These are phyloP conservation scores for Leptopilina myrica DNA, from an alignment of 2,888 invertebrate genomes.

Conservation along the genomic window DNA sequence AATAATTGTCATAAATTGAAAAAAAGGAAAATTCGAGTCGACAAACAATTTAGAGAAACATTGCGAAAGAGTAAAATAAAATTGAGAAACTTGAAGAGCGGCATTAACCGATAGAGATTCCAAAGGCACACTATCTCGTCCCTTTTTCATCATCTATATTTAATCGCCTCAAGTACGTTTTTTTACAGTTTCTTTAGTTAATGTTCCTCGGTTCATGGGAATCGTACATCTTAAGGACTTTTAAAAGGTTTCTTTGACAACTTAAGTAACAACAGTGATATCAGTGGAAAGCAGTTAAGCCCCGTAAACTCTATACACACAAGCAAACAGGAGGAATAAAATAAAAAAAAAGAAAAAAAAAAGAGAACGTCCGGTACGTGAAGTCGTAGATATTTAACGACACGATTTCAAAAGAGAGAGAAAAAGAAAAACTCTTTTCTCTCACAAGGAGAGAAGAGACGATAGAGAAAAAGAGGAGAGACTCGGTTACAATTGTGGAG, in stretches of 20 bases:
- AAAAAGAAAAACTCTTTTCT: no score
- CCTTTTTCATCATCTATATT: slow-evolving; percentile 7
- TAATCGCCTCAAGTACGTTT: not conserved
- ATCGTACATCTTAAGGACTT: slow-evolving; percentile 23
- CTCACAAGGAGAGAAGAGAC: no score
- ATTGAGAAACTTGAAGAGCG: not conserved
- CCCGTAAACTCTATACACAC: slow-evolving; percentile 25
- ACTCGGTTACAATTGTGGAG: slow-evolving; percentile 49
- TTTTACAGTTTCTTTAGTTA: slow-evolving; percentile 20
- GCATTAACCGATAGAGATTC: not conserved
- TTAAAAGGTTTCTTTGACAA: slow-evolving; percentile 37
- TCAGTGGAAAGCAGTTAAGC: slow-evolving; percentile 37
- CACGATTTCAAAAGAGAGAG: slow-evolving; percentile 37
- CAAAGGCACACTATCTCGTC: not conserved
- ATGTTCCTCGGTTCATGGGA: not conserved
- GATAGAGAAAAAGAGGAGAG: slow-evolving; percentile 46
- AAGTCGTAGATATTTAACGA: slow-evolving; percentile 49
- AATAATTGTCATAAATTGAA: no score
- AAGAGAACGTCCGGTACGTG: slow-evolving; percentile 24
- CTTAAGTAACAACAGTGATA: slow-evolving; percentile 38
- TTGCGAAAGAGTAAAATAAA: not conserved
- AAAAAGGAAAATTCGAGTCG: no score
- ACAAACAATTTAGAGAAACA: no score
- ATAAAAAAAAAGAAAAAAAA: slow-evolving; percentile 2
- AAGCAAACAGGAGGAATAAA: slow-evolving; percentile 30